Base-by-base conservation (phyloP, 1,140 invertebrate species). In the Papilio aristodemus region DNA sequence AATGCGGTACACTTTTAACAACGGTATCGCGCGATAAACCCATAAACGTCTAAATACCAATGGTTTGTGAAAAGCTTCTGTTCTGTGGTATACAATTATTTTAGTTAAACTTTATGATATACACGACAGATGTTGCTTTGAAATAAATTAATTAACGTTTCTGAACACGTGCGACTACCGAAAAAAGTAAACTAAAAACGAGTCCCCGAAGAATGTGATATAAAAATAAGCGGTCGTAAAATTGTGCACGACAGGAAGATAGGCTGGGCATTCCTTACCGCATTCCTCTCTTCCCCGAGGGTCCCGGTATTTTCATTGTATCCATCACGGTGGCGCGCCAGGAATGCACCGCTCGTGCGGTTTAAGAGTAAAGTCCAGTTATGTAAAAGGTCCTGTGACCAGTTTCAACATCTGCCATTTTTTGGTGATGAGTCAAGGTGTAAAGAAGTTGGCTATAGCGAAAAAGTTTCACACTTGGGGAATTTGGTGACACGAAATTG, bases 251-350 rank as follows among this genome's bases (percentile, higher is more conserved):
- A 66, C 63, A 46, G 63, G 75, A 82, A 83, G 76, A 73, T 68
- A 68, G 50, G 69, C 71, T 37, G 69, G 66, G 50, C 73, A 85
- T 85, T 81, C 81, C 79, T 71, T 58, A 83, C 80, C 60, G 70
- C 80, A 87, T 87, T 84, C 78, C 74, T 77, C 62, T 46, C 68
- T 74, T 57, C 67, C 62, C 72, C 79, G 73, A 72, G 71, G 71
- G 74, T 76, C 69, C 80, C 67, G 71, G 72, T 75, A 77, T 77
- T 77, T 73, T 70, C 73, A 68, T 73, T 75, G 74, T 75, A 68
- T 71, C 60, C 75, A 69, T 60, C 62, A 43, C 70, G 60, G 66
- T 63, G 77, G 72, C 72, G 67, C 67, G 76, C 50, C 50, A 69
- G 71, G 81, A 83, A 85, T 86, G 80, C 73, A 71, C 66, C 71